These are phyloP conservation scores for Myiagra hebetior DNA, from an alignment of 2,113 vertebrate species.

Conservation along the genomic window DNA sequence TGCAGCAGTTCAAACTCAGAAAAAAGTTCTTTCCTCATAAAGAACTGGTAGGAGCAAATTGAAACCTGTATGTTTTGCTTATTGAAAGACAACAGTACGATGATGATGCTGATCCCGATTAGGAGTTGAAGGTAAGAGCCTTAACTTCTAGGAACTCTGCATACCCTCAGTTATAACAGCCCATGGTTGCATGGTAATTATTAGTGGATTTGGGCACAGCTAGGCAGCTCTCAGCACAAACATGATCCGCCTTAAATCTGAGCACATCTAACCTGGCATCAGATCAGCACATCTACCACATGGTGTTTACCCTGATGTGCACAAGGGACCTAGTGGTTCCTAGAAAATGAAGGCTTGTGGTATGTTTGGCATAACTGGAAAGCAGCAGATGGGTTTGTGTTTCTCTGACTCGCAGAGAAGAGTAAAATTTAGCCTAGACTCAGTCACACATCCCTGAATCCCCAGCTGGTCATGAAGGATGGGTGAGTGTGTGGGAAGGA, in stretches of 20 bases:
- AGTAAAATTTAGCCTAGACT: neutral
- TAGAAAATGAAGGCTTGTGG: neutral
- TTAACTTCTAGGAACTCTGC: neutral
- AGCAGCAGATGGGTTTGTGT: neutral
- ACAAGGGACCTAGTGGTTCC: neutral
- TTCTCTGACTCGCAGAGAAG: neutral
- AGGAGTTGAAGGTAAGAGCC: neutral
- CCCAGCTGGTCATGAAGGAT: neutral
- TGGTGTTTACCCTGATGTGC: neutral
- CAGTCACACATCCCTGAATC: neutral
- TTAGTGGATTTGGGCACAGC: neutral
- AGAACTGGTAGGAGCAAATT: neutral
- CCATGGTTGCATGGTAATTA: neutral
- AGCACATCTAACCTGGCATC: neutral
- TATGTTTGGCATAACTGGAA: neutral
- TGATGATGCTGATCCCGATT: neutral
- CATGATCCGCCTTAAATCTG: neutral
- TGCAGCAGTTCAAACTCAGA: neutral
- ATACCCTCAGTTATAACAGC: neutral
- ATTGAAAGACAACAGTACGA: neutral
- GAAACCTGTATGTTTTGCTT: neutral
- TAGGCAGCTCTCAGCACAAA: neutral
- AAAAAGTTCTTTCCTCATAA: neutral
- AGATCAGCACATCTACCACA: neutral
- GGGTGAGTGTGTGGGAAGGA: neutral